phyloP scores from a whole-genome alignment of 1,140 invertebrate species.

The Cyrtorhinus lividipennis region DNA sequence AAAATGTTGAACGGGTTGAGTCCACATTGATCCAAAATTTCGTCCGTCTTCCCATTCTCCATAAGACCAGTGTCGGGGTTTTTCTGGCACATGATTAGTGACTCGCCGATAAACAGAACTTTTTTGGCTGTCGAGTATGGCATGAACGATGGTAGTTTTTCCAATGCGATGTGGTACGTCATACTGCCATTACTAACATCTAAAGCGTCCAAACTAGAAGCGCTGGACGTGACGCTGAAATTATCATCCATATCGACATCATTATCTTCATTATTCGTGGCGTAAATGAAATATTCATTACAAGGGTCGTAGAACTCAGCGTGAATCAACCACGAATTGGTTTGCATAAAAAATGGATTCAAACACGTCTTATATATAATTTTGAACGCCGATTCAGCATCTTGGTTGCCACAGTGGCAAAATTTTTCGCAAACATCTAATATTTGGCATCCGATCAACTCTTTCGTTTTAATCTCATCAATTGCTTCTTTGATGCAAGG shows the following conservation, averaged over 20 bases:
- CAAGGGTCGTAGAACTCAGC: slow-evolving; percentile 8
- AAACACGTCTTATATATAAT: slow-evolving; percentile 9
- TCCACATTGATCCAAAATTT: background rate
- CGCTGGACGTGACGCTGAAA: background rate
- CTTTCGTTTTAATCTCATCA: background rate
- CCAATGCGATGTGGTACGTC: background rate
- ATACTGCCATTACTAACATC: background rate
- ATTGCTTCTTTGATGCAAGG: background rate
- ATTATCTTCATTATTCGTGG: background rate
- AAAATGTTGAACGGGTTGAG: background rate
- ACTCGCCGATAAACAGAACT: slow-evolving; percentile 12
- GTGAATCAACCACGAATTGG: slow-evolving; percentile 11
- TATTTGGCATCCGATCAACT: slow-evolving; percentile 9
- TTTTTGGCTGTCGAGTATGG: slow-evolving; percentile 10
- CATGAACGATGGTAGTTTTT: slow-evolving; percentile 8
- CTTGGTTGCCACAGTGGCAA: background rate
- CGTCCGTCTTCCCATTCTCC: background rate
- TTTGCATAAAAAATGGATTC: slow-evolving; percentile 8
- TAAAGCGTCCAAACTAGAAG: background rate
- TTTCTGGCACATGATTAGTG: slow-evolving; percentile 8
- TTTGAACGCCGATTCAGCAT: background rate
- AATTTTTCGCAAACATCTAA: slow-evolving; percentile 11
- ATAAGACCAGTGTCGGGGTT: background rate
- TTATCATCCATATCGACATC: background rate
- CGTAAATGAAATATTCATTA: slow-evolving; percentile 6